These are phyloP conservation scores for Leptinotarsa tumamoca DNA, from an alignment of 2,888 invertebrate genomes.

Conservation along the genomic window DNA sequence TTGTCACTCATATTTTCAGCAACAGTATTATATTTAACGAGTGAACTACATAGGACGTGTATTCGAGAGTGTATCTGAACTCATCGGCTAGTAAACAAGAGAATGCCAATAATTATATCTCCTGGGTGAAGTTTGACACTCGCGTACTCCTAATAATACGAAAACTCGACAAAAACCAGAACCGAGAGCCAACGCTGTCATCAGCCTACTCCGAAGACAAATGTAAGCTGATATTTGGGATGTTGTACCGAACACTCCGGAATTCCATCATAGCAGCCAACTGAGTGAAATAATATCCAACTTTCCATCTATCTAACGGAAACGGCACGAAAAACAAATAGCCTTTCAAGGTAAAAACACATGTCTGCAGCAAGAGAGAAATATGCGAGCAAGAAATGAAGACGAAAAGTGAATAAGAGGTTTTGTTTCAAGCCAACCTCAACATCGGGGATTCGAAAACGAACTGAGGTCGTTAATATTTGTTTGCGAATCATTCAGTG, in stretches of 20 bases:
- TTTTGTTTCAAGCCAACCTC: conserved; percentile 49
- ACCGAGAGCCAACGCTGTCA: neutral
- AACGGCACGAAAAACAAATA: conserved; percentile 37
- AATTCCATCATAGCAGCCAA: conserved; percentile 22
- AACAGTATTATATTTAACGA: too few species aligned
- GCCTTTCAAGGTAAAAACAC: conserved; percentile 38
- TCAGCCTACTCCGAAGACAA: conserved; percentile 6
- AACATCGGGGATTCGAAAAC: conserved; percentile 45
- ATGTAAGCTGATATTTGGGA: conserved; percentile 4
- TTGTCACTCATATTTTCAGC: too few species aligned
- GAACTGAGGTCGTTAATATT: conserved; percentile 53
- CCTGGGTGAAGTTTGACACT: neutral
- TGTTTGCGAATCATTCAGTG: conserved; percentile 41
- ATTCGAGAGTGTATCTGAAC: too few species aligned
- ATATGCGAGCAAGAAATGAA: conserved; percentile 44
- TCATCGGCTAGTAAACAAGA: too few species aligned
- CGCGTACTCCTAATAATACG: neutral
- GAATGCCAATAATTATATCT: too few species aligned
- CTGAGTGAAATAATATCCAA: conserved; percentile 21
- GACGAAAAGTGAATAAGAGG: conserved; percentile 48
- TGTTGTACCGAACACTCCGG: neutral
- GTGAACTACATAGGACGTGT: too few species aligned
- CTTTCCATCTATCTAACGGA: conserved; percentile 20
- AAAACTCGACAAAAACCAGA: neutral
- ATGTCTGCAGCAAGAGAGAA: conserved; percentile 39